These are phyloP conservation scores for Hycleus cichorii DNA, from an alignment of 1,140 invertebrate species.

Conservation along the genomic window DNA sequence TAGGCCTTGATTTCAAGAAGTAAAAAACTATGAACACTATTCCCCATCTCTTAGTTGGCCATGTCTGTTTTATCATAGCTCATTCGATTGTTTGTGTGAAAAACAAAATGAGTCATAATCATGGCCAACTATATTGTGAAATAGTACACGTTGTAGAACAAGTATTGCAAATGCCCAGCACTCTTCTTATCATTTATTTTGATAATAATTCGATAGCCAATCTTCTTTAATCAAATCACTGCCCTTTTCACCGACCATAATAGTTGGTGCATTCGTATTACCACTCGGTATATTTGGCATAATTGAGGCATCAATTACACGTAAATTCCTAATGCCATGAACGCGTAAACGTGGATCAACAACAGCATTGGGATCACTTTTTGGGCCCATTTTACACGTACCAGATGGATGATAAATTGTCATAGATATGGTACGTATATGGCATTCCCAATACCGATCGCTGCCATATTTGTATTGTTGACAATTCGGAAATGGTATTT, in stretches of 20 bases:
- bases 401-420: slow-evolving; percentile 80
- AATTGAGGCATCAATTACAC: slow-evolving; percentile 82
- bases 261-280: slow-evolving; percentile 41
- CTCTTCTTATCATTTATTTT: background rate
- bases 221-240: slow-evolving; percentile 44
- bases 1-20: too few species aligned
- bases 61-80: too few species aligned
- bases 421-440: slow-evolving; percentile 75
- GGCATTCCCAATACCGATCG: slow-evolving; percentile 78
- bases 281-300: slow-evolving; percentile 71
- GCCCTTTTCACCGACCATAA: slow-evolving; percentile 42
- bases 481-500: slow-evolving; percentile 70
- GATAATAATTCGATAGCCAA: slow-evolving; percentile 35
- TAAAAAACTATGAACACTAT: too few species aligned
- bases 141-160: background rate
- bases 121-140: too few species aligned
- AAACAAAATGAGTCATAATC: too few species aligned
- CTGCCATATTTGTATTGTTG: slow-evolving; percentile 61
- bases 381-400: slow-evolving; percentile 78
- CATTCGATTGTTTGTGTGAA: too few species aligned
- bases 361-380: slow-evolving; percentile 65
- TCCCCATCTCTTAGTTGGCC: too few species aligned
- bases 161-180: slow-evolving; percentile 3
- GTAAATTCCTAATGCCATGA: slow-evolving; percentile 65
- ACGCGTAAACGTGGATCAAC: slow-evolving; percentile 73